Evolutionary conservation across 2,797 vertebrate genomes (phyloP).

Genomic region (Loriculus beryllinus): DNA sequence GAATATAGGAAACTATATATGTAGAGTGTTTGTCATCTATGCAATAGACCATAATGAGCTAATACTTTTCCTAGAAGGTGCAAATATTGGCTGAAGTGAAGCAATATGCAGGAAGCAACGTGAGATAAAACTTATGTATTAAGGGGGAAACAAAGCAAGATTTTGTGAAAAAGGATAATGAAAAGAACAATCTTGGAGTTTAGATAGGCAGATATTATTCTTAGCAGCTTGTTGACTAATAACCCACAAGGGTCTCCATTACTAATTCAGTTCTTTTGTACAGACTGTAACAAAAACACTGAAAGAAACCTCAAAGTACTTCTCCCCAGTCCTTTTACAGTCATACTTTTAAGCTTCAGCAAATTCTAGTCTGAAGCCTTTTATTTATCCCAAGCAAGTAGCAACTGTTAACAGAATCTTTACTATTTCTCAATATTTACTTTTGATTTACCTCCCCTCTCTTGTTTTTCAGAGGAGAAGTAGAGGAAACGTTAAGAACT

Average conservation of each 20-base stretch:
- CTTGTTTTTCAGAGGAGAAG: conserved; percentile 11
- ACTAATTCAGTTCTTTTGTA: background rate
- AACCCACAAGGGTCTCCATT: background rate
- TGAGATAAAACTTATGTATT: background rate
- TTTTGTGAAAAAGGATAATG: background rate
- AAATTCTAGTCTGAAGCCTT: background rate
- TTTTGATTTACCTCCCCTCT: background rate
- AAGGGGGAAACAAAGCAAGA: background rate
- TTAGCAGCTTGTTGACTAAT: background rate
- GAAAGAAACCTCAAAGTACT: background rate
- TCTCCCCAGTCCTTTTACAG: background rate
- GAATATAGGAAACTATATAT: background rate
- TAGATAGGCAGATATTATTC: background rate
- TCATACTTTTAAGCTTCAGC: background rate
- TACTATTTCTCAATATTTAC: background rate
- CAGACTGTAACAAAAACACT: background rate
- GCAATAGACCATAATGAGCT: background rate
- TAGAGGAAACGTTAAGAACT: background rate
- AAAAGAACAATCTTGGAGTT: background rate
- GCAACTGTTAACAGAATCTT: background rate
- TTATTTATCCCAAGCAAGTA: background rate
- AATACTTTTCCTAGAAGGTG: background rate
- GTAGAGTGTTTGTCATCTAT: background rate
- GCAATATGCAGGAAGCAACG: background rate
- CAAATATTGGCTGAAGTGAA: background rate